Evolutionary conservation across 2,113 vertebrate species (phyloP), one percentile per base, ranked within the genome.

Genomic region (Globicephala melas): DNA sequence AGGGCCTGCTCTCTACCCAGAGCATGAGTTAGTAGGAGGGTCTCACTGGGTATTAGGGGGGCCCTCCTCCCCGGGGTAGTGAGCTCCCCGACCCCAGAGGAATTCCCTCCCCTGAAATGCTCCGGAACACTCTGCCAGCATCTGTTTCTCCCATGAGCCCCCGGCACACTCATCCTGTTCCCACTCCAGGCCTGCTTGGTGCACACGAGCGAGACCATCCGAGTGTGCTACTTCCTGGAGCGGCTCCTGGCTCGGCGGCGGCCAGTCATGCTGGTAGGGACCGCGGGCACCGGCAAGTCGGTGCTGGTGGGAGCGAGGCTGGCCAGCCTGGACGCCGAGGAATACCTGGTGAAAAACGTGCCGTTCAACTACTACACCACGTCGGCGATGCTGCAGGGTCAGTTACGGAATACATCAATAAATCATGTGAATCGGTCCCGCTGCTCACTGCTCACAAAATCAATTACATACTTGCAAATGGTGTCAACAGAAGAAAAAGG

Each of bases 291-390:
- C 0, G 99, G 99, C 71, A 99, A 99, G 96, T 99, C 99, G 0
- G 99, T 99, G 41, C 98, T 99, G 97, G 99, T 99, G 15, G 99
- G 98, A 23, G 98, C 99, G 87, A 99, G 99, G 83, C 98, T 99
- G 76, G 98, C 98, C 84, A 98, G 98, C 0, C 94, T 99, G 83
- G 99, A 99, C 53, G 47, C 95, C 0, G 99, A 99, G 21, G 97
- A 98, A 1, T 99, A 99, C 89, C 53, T 99, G 95, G 98, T 99
- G 93, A 99, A 99, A 98, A 99, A 99, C 6, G 99, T 99, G 6
- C 99, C 99, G 0, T 99, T 99, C 84, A 99, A 99, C 98, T 99
- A 99, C 97, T 99, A 99, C 95, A 99, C 99, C 88, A 99, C 99
- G 0, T 99, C 99, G 3, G 99, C 99, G 12, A 99, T 99, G 99